Evolutionary conservation across 2,888 invertebrate species (phyloP).

Genomic region (Melanargia galathea): DNA sequence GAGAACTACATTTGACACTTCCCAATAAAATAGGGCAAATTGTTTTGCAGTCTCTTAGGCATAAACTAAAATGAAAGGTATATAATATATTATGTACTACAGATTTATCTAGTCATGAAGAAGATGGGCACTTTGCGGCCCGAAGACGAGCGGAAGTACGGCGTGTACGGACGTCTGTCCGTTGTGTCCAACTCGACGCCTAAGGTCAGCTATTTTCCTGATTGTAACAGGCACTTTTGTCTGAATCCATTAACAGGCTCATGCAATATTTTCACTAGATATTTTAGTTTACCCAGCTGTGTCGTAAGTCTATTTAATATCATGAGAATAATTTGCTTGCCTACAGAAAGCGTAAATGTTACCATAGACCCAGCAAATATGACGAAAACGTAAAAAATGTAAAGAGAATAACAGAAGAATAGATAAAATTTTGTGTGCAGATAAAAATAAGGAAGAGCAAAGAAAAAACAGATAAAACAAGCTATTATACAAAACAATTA

Average conservation of each 20-base stretch:
- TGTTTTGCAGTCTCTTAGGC: too few relatives aligned
- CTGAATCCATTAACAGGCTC: too few relatives aligned
- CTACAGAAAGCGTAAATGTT: slow-evolving; percentile 69
- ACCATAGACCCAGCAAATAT: slow-evolving; percentile 47
- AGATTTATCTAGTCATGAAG: slow-evolving; percentile 86
- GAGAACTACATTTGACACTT: too few relatives aligned
- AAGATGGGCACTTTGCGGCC: slow-evolving; percentile 85
- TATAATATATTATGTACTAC: slow-evolving; percentile 32
- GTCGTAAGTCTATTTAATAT: background rate
- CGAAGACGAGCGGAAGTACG: slow-evolving; percentile 85
- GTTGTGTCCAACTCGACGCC: slow-evolving; percentile 61
- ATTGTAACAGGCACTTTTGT: background rate
- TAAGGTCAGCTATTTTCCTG: slow-evolving; percentile 47
- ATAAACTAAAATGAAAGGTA: too few relatives aligned
- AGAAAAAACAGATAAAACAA: slow-evolving; percentile 50
- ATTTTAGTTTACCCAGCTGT: background rate
- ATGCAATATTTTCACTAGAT: background rate
- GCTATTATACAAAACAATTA: slow-evolving; percentile 49
- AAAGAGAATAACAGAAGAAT: slow-evolving; percentile 60
- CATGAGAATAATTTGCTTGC: slow-evolving; percentile 61
- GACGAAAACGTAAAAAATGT: slow-evolving; percentile 56
- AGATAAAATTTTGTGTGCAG: slow-evolving; percentile 72
- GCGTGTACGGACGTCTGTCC: slow-evolving; percentile 79
- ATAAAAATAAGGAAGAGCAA: slow-evolving; percentile 55
- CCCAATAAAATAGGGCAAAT: too few relatives aligned